Evolutionary conservation across 1,140 invertebrate species (phyloP), one percentile per base, ranked within the genome.

Genomic region (Cydia fagiglandana): DNA sequence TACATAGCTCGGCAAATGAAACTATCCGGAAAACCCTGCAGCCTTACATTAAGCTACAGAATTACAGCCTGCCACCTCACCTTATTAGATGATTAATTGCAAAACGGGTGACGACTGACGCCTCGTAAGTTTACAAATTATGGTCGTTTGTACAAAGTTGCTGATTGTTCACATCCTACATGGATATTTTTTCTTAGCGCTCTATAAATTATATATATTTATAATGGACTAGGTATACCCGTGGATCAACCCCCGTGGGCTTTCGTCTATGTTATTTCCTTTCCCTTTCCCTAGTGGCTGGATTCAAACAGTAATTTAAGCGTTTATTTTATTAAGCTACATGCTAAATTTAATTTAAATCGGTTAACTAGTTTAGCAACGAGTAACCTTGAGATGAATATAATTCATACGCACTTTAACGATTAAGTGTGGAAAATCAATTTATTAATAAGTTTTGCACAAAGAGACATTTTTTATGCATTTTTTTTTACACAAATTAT

Each of bases 1-100:
- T 81, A 77, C 75, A 24, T 28, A 47, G 68, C 73, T 64, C 66
- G 47, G 56, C 28, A 75, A 79, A 75, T 76, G 75, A 73, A 79
- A 79, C 76, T 75, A 56, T 77, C 78, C 80, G 78, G 81, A 80
- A 83, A 80, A 79, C 81, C 56, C 73, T 70, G 77, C 73, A 53
- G 45, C 64, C 73, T 41, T 47, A 50, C 38, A 73, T 77, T 75
- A 78, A 24, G 20, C 56, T 61, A 15, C 30, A 45, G 34, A 70
- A 70, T 38, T 38, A 38, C 66, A 38, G 66, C 30, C 30, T 70
- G 66, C 34, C 56, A 61, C 66, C 38, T 70, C n/a, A 41, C 66
- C 66, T 70, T 70, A 70, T 70, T 70, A 38, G 34, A 38, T 70
- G 34, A 70, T 70, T 70, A 70, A 70, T 70, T 70, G 66, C n/a